phyloP scores from a whole-genome alignment of 2,797 vertebrate genomes.

The Chromis chromis region DNA sequence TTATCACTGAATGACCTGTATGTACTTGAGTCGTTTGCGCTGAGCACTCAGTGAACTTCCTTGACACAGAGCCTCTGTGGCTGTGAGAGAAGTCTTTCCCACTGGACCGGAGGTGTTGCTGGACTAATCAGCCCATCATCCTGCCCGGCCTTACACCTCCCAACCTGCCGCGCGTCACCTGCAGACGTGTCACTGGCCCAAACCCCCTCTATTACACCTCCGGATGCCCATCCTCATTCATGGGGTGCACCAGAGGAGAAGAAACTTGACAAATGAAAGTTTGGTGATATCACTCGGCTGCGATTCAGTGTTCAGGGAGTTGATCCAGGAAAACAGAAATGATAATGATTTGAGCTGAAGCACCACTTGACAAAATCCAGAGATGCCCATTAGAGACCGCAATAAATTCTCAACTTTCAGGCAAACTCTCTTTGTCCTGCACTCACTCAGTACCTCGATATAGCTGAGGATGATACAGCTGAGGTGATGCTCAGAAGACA shows the following conservation, averaged over 20 bases:
- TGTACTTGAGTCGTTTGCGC: slow-evolving; percentile 23
- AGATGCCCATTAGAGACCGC: slow-evolving; percentile 33
- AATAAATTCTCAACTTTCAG: slow-evolving; percentile 45
- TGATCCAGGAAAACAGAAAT: slow-evolving; percentile 48
- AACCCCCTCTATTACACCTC: slow-evolving; percentile 62
- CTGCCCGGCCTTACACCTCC: slow-evolving; percentile 74
- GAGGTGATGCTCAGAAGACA: slow-evolving; percentile 30
- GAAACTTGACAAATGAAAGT: slow-evolving; percentile 55
- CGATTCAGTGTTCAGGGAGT: slow-evolving; percentile 43
- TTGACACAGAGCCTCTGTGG: slow-evolving; percentile 21
- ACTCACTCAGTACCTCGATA: slow-evolving; percentile 20
- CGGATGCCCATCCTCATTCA: slow-evolving; percentile 44
- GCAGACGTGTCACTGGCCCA: slow-evolving; percentile 63
- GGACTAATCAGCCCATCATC: slow-evolving; percentile 76
- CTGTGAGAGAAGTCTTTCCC: slow-evolving; percentile 55
- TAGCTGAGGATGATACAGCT: slow-evolving; percentile 37
- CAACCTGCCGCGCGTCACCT: slow-evolving; percentile 66
- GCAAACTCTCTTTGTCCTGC: slow-evolving; percentile 9
- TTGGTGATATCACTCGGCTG: slow-evolving; percentile 31
- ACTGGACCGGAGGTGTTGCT: slow-evolving; percentile 76
- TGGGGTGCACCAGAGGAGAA: slow-evolving; percentile 21
- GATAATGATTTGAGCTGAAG: slow-evolving; percentile 36
- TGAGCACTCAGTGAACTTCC: slow-evolving; percentile 21
- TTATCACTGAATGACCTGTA: slow-evolving; percentile 13
- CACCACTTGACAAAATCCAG: slow-evolving; percentile 50